Evolutionary conservation across 2,797 vertebrate species (phyloP).

Genomic region (Coendou prehensilis): DNA sequence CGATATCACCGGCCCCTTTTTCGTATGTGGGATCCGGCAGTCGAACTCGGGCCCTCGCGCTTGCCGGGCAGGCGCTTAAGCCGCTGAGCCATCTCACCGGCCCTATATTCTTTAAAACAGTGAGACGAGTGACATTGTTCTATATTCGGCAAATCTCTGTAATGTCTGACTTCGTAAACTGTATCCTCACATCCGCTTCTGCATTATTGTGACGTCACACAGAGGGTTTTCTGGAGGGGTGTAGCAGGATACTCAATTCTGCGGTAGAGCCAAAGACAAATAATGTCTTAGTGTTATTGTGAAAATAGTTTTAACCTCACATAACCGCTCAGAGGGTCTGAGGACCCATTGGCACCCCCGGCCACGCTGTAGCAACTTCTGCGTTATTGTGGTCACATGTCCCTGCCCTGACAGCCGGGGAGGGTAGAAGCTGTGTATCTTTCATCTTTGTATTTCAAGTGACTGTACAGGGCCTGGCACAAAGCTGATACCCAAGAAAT

Average conservation of each 20-base stretch:
- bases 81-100: no score
- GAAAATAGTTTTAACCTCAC: conserved; percentile 24
- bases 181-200: background rate
- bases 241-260: background rate
- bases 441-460: conserved; percentile 26
- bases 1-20: no score
- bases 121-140: background rate
- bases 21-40: no score
- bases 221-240: background rate
- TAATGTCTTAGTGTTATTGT: background rate
- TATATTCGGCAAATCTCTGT: conserved; percentile 8
- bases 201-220: background rate
- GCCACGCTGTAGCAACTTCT: background rate
- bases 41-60: no score
- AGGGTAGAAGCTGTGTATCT: background rate
- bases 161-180: background rate
- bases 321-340: background rate
- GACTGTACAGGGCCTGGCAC: background rate
- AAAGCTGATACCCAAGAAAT: conserved; percentile 48
- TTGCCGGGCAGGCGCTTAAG: no score
- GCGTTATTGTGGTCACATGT: background rate
- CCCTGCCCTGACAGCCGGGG: background rate
- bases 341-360: background rate
- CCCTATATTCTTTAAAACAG: background rate
- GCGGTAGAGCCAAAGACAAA: background rate